Evolutionary conservation across 37 sponge, comb jelly and placozoan genomes (phyloP).

Genomic region (Diacarnus erythraeanus): DNA sequence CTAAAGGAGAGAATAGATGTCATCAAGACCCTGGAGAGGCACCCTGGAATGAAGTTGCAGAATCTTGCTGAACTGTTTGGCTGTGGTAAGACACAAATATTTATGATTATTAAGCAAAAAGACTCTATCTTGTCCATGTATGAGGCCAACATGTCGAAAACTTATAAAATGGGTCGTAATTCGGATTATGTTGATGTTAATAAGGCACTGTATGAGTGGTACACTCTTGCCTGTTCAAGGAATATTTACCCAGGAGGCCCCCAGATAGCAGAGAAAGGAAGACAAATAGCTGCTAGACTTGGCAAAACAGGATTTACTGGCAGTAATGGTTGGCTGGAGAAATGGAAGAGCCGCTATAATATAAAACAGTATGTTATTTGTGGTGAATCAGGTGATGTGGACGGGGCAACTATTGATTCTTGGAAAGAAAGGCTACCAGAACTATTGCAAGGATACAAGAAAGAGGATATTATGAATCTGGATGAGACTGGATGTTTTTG

Average conservation of each 20-base stretch:
- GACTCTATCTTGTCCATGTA: not conserved
- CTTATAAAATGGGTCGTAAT: not conserved
- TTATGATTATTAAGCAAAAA: too few relatives aligned
- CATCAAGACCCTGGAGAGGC: not conserved
- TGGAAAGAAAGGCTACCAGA: too few relatives aligned
- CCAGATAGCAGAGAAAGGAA: not conserved
- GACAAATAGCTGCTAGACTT: not conserved
- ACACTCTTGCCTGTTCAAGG: not conserved
- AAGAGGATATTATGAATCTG: too few relatives aligned
- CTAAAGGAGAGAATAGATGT: not conserved
- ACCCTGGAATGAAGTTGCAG: not conserved
- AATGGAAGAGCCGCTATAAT: too few relatives aligned
- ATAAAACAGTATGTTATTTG: too few relatives aligned
- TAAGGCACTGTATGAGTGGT: too few relatives aligned
- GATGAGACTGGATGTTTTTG: slow-evolving; percentile 1
- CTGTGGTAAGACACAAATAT: not conserved
- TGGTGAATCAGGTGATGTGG: too few relatives aligned
- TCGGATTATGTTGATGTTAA: not conserved
- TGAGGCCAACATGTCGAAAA: not conserved
- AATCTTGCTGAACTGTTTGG: not conserved
- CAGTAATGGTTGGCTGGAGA: not conserved
- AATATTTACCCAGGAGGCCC: not conserved
- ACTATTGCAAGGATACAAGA: too few relatives aligned
- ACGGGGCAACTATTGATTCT: too few relatives aligned
- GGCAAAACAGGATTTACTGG: not conserved